phyloP scores from a whole-genome alignment of 2,888 invertebrate species.

The Caenorhabditis virilis region DNA sequence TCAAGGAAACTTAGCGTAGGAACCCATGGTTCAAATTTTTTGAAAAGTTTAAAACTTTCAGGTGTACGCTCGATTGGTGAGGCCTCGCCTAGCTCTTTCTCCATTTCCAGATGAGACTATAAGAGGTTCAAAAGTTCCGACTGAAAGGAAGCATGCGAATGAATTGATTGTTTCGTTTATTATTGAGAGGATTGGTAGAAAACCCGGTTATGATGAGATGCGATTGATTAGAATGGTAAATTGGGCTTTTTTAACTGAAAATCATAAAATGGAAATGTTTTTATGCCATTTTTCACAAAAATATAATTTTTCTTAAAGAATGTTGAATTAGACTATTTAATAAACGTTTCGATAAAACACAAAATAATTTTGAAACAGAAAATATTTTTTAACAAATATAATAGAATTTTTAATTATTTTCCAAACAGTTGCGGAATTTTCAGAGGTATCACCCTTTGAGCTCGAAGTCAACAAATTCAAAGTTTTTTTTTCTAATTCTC shows the following conservation, averaged over 20 bases:
- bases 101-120: slow-evolving; percentile 21
- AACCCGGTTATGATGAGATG: slow-evolving; percentile 5
- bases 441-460: too few species aligned
- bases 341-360: background rate
- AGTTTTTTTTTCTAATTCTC: too few species aligned
- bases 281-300: too few species aligned
- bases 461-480: too few species aligned
- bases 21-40: background rate
- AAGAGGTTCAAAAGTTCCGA: slow-evolving; percentile 19
- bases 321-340: background rate
- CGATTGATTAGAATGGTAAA: slow-evolving; percentile 13
- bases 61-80: slow-evolving; percentile 20
- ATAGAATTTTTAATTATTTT: background rate
- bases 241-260: too few species aligned
- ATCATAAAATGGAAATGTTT: too few species aligned
- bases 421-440: too few species aligned
- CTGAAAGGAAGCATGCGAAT: slow-evolving; percentile 19
- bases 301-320: too few species aligned
- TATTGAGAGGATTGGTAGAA: slow-evolving; percentile 8
- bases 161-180: slow-evolving; percentile 10
- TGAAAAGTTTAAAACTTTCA: background rate
- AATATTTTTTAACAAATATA: too few species aligned
- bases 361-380: too few species aligned
- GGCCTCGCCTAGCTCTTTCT: slow-evolving; percentile 22
- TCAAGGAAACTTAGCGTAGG: slow-evolving; percentile 6